Percentiles rank a stretch among this genome's conserved stretches.
phyloP scores from a whole-genome alignment of 2,113 vertebrate genomes.

The Pangasianodon hypophthalmus region DNA sequence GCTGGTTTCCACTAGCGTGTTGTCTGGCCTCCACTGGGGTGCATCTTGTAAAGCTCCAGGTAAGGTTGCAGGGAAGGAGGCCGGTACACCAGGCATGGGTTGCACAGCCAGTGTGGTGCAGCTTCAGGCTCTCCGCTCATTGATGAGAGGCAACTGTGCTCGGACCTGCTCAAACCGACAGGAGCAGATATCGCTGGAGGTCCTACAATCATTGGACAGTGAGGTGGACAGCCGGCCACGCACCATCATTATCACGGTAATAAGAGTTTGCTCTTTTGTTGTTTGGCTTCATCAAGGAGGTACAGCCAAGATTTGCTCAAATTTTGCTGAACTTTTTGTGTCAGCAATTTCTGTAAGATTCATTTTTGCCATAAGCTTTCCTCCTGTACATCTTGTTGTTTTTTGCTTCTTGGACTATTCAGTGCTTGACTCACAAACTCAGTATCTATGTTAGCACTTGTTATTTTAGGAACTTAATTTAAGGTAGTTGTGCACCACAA shows the following conservation, averaged over 20 bases:
- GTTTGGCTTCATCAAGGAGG: background rate
- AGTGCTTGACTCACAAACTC: background rate
- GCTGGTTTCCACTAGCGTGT: background rate
- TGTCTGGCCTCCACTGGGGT: background rate
- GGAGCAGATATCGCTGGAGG: conserved; percentile 87
- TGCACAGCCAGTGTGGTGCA: conserved; percentile 94
- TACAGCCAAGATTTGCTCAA: too few relatives aligned
- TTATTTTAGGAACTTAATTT: conserved; percentile 1
- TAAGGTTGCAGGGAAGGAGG: background rate
- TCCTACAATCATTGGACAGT: conserved; percentile 84
- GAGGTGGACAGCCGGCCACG: conserved; percentile 85
- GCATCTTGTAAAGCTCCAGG: background rate
- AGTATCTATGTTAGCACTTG: background rate
- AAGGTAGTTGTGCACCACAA: background rate
- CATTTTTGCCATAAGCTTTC: background rate
- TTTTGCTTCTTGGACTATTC: background rate
- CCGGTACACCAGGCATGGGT: conserved; percentile 77
- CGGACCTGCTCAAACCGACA: conserved; percentile 85
- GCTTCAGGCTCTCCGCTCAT: conserved; percentile 87
- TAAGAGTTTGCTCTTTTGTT: conserved; percentile 19
- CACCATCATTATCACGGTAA: conserved; percentile 93
- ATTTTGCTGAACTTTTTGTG: background rate
- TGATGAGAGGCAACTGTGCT: conserved; percentile 91
- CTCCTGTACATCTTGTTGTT: background rate
- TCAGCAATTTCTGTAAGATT: background rate